Evolutionary conservation across 1,140 invertebrate genomes (phyloP), one percentile per base, ranked within the genome.

Genomic region (Hylaeus volcanicus): DNA sequence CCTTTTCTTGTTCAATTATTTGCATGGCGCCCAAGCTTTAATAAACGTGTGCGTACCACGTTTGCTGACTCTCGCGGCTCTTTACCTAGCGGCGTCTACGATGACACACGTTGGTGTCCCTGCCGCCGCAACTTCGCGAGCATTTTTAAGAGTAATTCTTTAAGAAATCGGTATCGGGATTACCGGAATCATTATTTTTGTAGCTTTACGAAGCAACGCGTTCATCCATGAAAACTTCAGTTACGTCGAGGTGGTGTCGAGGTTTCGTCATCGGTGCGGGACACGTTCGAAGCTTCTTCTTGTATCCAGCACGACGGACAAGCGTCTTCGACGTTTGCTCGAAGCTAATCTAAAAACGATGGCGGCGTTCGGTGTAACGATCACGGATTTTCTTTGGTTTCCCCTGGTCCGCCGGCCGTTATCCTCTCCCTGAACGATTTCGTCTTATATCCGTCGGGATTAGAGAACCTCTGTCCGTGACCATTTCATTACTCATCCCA

Each of bases 401-500:
- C 69, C 56, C 63, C 14, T 56, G 71, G 51, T 86, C 81, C 74
- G 79, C 74, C 83, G 48, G 6, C 61, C 69, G 58, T 84, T 71
- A 72, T 68, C 70, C 74, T 71, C 56, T 82, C 69, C 56, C 56
- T 60, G 63, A 84, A 82, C 76, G 71, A 81, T 86, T 86, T 87
- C 75, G 81, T 82, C 79, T 87, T 86, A 87, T 88, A 87, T 86
- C 80, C 76, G 48, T 37, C 61, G 79, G 72, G 86, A 86, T 88
- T 89, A 87, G 78, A 86, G 82, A 88, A 88, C 72, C 82, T 86
- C 84, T 86, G 78, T 84, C 68, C 73, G 75, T 86, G 81, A 86
- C 84, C 84, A 85, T 89, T 89, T 89, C 86, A 88, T 89, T 89
- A 88, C 88, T 89, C 86, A 88, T 88, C 87, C 79, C 84, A 82